Conservation (phyloP, 2,797 vertebrate species). For the Clarias fuscus region DNA sequence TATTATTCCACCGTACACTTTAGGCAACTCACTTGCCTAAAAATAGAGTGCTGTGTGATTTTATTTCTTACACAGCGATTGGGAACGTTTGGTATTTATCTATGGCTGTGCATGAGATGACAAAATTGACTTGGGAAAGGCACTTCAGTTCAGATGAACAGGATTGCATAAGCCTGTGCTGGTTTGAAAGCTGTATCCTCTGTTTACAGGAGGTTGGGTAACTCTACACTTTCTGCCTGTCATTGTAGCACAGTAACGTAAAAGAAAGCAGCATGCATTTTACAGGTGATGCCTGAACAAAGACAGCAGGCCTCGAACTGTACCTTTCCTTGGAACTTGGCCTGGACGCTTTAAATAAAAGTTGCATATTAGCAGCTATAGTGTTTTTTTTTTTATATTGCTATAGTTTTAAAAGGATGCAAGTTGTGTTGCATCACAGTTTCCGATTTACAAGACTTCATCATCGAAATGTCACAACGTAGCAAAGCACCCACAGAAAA, state of each 20-base stretch:
- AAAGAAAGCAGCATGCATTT: constrained; percentile 26
- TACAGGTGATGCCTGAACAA: constrained; percentile 19
- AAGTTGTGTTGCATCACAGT: background rate
- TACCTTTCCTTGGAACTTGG: background rate
- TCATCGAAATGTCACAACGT: constrained; percentile 10
- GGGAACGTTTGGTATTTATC: background rate
- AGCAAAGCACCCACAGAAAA: background rate
- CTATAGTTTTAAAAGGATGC: background rate
- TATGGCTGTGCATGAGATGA: background rate
- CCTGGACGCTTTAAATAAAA: background rate
- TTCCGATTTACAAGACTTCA: background rate
- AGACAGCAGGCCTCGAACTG: background rate
- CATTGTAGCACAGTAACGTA: constrained; percentile 24
- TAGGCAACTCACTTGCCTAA: background rate
- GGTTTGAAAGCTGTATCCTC: constrained; percentile 5
- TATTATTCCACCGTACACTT: background rate
- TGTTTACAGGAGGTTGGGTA: constrained; percentile 30
- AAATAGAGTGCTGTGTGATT: background rate
- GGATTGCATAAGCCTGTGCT: constrained; percentile 38
- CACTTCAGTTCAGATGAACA: constrained; percentile 8
- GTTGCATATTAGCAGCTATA: background rate
- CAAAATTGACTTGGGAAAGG: background rate
- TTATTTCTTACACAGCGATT: background rate
- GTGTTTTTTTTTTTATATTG: background rate
- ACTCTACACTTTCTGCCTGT: constrained; percentile 36